Conservation (phyloP, 2,888 invertebrate species). For the Drosophila peninsularis region DNA sequence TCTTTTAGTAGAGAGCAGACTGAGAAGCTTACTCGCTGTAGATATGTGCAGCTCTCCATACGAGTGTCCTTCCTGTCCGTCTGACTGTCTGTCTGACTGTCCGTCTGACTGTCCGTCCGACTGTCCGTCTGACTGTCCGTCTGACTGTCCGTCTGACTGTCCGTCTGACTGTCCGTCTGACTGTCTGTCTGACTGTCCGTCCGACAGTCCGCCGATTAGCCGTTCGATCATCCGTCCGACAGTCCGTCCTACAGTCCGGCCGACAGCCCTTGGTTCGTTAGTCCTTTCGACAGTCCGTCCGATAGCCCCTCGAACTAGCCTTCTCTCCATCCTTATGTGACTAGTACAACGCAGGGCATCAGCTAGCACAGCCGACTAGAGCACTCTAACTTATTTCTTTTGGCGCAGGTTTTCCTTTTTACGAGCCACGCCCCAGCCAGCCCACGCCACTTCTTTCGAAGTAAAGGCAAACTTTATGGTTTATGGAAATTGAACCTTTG, state of each 20-base stretch:
- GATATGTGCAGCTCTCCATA: too few species aligned
- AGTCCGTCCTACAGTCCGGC: not conserved
- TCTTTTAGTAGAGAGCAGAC: too few species aligned
- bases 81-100: not conserved
- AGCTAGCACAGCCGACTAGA: not conserved
- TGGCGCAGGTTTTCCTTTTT: conserved; percentile 43
- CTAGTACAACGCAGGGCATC: not conserved
- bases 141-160: not conserved
- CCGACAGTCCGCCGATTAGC: not conserved
- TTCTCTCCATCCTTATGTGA: not conserved
- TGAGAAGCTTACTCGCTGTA: too few species aligned
- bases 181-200: not conserved
- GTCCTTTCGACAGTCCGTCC: not conserved
- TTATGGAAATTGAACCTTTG: conserved; percentile 79
- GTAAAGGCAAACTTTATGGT: conserved; percentile 59
- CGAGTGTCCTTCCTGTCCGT: not conserved
- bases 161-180: not conserved
- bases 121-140: not conserved
- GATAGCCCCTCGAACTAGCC: not conserved
- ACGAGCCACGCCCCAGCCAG: conserved; percentile 43
- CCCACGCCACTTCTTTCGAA: not conserved
- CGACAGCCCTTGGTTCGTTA: too few species aligned
- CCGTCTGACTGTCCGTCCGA: not conserved
- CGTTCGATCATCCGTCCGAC: not conserved
- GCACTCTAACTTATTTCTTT: conserved; percentile 1